These are phyloP conservation scores for Passer domesticus DNA, from an alignment of 2,113 vertebrate genomes.

Conservation along the genomic window DNA sequence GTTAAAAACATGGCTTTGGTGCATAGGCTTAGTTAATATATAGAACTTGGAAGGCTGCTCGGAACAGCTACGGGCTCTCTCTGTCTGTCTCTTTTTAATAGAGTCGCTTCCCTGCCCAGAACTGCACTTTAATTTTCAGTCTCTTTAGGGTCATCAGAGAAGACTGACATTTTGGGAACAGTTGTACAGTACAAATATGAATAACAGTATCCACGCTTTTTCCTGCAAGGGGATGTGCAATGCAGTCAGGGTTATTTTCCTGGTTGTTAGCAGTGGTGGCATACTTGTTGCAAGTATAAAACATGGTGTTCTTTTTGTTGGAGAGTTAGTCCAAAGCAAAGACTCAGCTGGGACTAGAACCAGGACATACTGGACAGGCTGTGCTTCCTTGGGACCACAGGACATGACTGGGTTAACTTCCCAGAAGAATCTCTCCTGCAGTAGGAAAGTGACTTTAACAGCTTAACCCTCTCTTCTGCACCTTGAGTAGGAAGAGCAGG, in stretches of 20 bases:
- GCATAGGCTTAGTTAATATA: conserved; percentile 74
- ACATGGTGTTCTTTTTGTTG: neutral
- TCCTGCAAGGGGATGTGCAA: neutral
- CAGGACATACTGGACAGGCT: neutral
- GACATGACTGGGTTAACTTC: neutral
- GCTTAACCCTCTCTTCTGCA: neutral
- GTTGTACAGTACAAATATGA: neutral
- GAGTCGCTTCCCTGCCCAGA: conserved; percentile 25
- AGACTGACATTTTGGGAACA: conserved; percentile 18
- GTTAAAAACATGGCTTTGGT: conserved; percentile 62
- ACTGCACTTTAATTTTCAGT: conserved; percentile 3
- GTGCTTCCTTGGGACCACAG: neutral
- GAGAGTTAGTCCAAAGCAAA: neutral
- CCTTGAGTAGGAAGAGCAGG: neutral
- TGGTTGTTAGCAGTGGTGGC: neutral
- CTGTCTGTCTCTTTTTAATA: conserved; percentile 26
- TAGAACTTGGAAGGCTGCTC: conserved; percentile 62
- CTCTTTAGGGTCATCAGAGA: neutral
- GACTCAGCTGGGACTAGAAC: neutral
- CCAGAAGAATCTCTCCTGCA: neutral
- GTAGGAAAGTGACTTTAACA: neutral
- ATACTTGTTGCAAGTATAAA: neutral
- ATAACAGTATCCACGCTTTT: neutral
- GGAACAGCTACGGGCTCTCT: conserved; percentile 44
- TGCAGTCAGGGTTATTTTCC: neutral